Evolutionary conservation across 2,797 vertebrate genomes (phyloP), one percentile per base, ranked within the genome.

Genomic region (Crocidura indochinensis): DNA sequence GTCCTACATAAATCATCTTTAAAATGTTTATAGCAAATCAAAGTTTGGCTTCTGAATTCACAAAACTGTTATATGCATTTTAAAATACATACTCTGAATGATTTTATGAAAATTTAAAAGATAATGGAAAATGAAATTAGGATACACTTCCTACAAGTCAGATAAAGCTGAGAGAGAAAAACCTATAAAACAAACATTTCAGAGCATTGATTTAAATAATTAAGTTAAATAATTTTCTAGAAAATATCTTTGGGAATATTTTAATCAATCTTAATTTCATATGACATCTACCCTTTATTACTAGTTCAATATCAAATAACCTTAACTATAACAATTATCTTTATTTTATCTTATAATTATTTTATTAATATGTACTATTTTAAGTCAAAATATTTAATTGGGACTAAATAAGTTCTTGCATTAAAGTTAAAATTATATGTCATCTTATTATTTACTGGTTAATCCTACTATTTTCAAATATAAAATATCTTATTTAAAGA

Each of bases 31-130:
- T 77, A 74, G 83, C 79, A n/a, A 74, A 27, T 77, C 5, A 94
- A 62, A 6, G 15, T 64, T 31, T 78, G 20, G 8, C 86, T 74
- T n/a, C 64, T 84, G 78, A 83, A 84, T 64, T 83, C 17, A 94
- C 15, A 90, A 75, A 6, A 1, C 9, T 53, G 74, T 69, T 49
- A 4, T 26, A 20, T 65, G 77, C 77, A 68, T 79, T 74, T n/a
- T 14, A 69, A 53, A 86, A 14, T 71, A 77, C 47, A 10, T 62
- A 65, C 17, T 53, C 10, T 9, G 62, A 69, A 75, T 51, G 26
- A 44, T 69, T 46, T 31, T 53, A 89, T 71, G 11, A 82, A 90
- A n/a, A 87, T 29, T 31, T 4, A 80, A 64, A 76, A 20, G 24
- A 4, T 38, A 38, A 38, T 38, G 38, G 38, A 2, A 38, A 38